Conservation (phyloP, 2,888 invertebrate genomes). For the Cheiracanthium punctorium region DNA sequence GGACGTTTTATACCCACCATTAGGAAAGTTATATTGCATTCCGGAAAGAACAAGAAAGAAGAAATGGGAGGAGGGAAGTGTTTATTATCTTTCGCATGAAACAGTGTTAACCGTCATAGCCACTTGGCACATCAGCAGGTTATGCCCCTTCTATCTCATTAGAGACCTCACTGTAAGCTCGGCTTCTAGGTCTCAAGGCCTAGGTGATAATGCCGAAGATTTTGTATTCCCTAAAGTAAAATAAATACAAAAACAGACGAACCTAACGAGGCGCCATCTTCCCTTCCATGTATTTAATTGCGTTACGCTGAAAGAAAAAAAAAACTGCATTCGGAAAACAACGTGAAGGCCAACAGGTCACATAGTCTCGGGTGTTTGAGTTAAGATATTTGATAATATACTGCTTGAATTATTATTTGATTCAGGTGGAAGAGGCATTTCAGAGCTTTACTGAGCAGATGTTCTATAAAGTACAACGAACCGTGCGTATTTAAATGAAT, state of each 20-base stretch:
- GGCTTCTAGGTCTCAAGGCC: slow-evolving; percentile 18
- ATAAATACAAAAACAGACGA: slow-evolving; percentile 33
- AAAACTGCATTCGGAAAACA: background rate
- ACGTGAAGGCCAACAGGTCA: background rate
- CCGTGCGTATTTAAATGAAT: too few relatives aligned
- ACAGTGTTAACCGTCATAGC: slow-evolving; percentile 36
- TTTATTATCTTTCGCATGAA: slow-evolving; percentile 28
- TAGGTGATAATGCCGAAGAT: slow-evolving; percentile 26
- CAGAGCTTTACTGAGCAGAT: too few relatives aligned
- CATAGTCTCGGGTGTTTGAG: background rate
- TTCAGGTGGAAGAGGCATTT: background rate
- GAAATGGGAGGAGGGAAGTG: too few relatives aligned
- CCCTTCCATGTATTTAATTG: slow-evolving; percentile 16
- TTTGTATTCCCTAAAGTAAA: slow-evolving; percentile 19
- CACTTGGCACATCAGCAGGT: slow-evolving; percentile 46
- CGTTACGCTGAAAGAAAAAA: background rate
- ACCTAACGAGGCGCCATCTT: slow-evolving; percentile 9
- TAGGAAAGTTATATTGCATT: background rate
- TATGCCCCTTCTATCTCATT: slow-evolving; percentile 35
- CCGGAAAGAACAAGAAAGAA: background rate
- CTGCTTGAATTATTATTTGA: background rate
- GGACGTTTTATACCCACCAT: background rate
- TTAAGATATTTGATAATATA: background rate
- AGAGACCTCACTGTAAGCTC: slow-evolving; percentile 27
- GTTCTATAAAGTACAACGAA: too few relatives aligned